Evolutionary conservation across 2,113 vertebrate genomes (phyloP), one percentile per base, ranked within the genome.

Genomic region (Lichenostomus cassidix): DNA sequence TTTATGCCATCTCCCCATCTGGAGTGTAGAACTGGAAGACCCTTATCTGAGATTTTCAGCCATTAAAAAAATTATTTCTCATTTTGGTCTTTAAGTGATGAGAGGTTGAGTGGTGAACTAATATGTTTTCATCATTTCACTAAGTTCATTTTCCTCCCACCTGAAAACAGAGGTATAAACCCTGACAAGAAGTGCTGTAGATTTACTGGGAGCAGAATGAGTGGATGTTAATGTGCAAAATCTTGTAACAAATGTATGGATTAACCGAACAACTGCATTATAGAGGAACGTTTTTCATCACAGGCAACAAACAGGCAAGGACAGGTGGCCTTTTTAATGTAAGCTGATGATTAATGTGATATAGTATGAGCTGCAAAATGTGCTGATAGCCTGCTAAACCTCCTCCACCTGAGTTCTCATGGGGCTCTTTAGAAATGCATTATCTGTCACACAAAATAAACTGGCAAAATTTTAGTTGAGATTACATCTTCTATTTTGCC

Each of bases 311-410:
- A 53, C 58, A 89, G 44, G 37, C 82, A 85, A 94, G 67, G 82
- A 89, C 80, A 95, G 68, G 94, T 91, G 86, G 82, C 79, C 76
- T 91, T 97, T 97, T 93, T 55, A 95, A 85, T 89, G 63, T 62
- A 81, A 74, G 41, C 42, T 49, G 89, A 55, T 97, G 90, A 97
- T 96, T 92, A 93, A 96, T 93, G 91, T 2, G 60, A 92, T 84
- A 52, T 49, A 42, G 89, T 81, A 78, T 31, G 87, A 78, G 81
- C 75, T 88, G 64, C 3, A 20, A 96, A 90, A 58, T 62, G 39
- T 70, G 50, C 69, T 68, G 50, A 90, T 92, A 70, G 55, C 42
- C 74, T 0, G 9, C 83, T 80, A 88, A 95, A 84, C 42, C 35
- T 91, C 79, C 49, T 83, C 42, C 78, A 15, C 42, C 41, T 33